Percentiles rank a stretch among this genome's conserved stretches.
Evolutionary conservation across 1,140 invertebrate genomes (phyloP).

Genomic region (Laupala kohalensis): DNA sequence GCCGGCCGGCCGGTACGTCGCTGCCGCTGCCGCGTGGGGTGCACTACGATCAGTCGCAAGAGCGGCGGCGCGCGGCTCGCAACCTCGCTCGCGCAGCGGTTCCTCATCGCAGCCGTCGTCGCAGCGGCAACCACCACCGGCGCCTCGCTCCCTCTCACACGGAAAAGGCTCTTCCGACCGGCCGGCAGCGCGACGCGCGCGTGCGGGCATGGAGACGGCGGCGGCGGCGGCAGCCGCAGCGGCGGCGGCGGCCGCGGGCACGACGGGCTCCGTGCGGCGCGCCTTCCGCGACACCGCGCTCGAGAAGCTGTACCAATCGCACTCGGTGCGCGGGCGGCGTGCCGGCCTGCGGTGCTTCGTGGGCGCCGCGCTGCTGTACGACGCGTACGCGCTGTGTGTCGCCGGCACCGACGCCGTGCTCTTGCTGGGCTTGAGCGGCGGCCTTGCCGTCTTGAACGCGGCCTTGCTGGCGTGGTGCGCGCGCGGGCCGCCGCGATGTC

Average conservation of each 20-base stretch:
- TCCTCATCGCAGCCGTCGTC: no score
- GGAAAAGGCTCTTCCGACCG: background rate
- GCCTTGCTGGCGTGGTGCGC: conserved; percentile 35
- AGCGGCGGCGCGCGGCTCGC: no score
- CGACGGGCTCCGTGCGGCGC: background rate
- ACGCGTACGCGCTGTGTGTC: conserved; percentile 41
- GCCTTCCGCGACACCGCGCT: conserved; percentile 39
- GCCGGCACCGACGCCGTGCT: conserved; percentile 27
- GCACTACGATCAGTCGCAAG: no score
- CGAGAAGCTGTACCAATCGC: conserved; percentile 61
- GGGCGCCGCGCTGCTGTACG: conserved; percentile 49
- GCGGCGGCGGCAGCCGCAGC: background rate
- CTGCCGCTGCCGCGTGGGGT: background rate
- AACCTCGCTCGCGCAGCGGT: background rate
- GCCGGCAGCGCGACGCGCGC: background rate
- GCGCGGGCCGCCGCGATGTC: conserved; percentile 27
- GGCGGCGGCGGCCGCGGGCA: background rate
- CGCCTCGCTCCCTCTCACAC: no score
- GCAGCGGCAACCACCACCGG: no score
- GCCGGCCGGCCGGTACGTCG: background rate
- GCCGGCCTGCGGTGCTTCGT: conserved; percentile 64
- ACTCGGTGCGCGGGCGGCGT: conserved; percentile 58
- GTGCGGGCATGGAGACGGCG: background rate
- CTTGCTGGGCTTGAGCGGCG: conserved; percentile 29
- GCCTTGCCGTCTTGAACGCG: conserved; percentile 38